Evolutionary conservation across 2,113 vertebrate genomes (phyloP), one percentile per base, ranked within the genome.

Genomic region (Aphyosemion australe): DNA sequence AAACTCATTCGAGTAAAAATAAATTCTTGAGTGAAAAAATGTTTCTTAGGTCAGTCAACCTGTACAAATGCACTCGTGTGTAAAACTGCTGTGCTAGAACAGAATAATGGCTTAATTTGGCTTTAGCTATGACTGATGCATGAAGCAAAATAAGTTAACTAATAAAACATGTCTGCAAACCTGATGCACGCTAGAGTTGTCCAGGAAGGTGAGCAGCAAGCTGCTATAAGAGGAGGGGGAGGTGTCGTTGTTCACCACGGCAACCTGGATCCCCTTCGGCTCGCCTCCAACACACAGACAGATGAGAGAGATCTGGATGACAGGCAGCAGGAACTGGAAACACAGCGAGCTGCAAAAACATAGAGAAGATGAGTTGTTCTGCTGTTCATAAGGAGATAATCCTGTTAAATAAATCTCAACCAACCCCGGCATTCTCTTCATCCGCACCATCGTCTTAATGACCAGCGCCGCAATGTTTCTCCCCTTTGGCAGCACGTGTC

Each of bases 261-360:
- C 93, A 4, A 94, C 90, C 39, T 76, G 69, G 62, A 94, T 88
- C 16, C 76, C 90, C 48, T 76, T 80, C 0, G 93, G 91, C 12
- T 93, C 92, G 9, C 89, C 92, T 9, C 93, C 93, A 1, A 94
- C 78, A 47, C 93, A 94, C 63, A 93, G 53, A 57, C 92, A 93
- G 87, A 93, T 93, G 49, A 93, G 90, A 21, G 90, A 91, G 79
- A 93, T 86, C 88, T 93, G 92, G 87, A 94, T 92, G 64, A 93
- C 92, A 0, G 93, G 92, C 78, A 93, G 83, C 50, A 94, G 26
- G 87, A 94, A 94, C 91, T 94, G 92, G 85, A 93, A 94, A 79
- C 90, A 92, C 74, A 94, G 37, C 2, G 91, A 93, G 54, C 93
- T 94, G 81, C 11, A 6, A 50, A 21, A 13, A 21, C 45, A 60